Conservation (phyloP, 2,888 invertebrate species). For the Galerucella pusilla region DNA sequence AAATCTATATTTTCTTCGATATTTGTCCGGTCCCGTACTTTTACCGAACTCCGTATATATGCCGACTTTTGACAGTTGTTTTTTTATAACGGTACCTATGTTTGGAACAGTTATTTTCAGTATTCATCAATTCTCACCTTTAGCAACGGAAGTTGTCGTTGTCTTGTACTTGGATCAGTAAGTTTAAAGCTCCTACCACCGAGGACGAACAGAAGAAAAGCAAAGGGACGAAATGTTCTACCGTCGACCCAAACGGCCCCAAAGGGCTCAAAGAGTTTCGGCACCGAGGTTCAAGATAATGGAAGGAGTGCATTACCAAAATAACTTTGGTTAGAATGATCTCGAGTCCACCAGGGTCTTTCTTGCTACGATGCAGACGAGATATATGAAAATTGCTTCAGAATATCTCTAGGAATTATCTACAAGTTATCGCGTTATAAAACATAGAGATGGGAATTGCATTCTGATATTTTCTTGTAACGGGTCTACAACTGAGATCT, state of each 20-base stretch:
- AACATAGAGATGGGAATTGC: constrained; percentile 5
- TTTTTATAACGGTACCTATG: no score
- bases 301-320: constrained; percentile 62
- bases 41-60: no score
- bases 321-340: constrained; percentile 61
- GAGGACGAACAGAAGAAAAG: constrained; percentile 44
- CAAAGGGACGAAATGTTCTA: constrained; percentile 33
- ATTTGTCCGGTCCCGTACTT: no score
- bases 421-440: constrained; percentile 26
- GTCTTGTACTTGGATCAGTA: constrained; percentile 17
- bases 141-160: constrained; percentile 18
- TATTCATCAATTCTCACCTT: constrained; percentile 9
- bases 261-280: constrained; percentile 52
- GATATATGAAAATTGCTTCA: constrained; percentile 44
- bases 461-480: no score
- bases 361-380: constrained; percentile 32
- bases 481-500: no score
- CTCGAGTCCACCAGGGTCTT: constrained; percentile 46
- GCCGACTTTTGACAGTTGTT: no score
- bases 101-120: no score
- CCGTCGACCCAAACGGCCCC: constrained; percentile 44
- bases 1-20: no score
- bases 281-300: constrained; percentile 49
- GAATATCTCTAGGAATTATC: constrained; percentile 33
- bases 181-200: constrained; percentile 29